phyloP scores from a whole-genome alignment of 1,140 invertebrate genomes.

The Camponotus floridanus region DNA sequence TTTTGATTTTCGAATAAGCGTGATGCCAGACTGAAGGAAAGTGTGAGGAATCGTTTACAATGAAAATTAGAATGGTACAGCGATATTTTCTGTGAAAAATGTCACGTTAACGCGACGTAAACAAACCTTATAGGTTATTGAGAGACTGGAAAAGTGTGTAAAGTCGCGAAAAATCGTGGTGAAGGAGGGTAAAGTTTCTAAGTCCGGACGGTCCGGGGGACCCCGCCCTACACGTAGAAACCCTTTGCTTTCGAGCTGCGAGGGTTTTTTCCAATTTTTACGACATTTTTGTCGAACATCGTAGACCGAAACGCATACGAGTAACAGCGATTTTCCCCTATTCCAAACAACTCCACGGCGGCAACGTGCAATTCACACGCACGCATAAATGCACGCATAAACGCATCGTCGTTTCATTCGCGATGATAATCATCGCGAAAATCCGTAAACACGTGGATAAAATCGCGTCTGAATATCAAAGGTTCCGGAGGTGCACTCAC shows the following conservation, averaged over 20 bases:
- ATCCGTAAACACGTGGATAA: conserved; percentile 23
- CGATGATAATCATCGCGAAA: conserved; percentile 56
- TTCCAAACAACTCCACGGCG: conserved; percentile 82
- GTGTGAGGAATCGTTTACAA: conserved; percentile 85
- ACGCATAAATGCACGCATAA: conserved; percentile 12
- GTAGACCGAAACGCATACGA: conserved; percentile 73
- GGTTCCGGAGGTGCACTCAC: conserved; percentile 78
- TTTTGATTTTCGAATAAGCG: conserved; percentile 87
- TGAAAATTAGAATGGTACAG: conserved; percentile 86
- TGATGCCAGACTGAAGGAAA: conserved; percentile 80
- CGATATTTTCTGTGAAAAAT: conserved; percentile 87
- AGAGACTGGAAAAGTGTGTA: conserved; percentile 71
- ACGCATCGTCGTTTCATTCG: background rate
- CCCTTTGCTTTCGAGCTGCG: conserved; percentile 36
- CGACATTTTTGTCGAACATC: conserved; percentile 57
- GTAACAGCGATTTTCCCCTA: conserved; percentile 77
- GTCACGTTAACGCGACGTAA: conserved; percentile 87
- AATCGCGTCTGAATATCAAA: conserved; percentile 71
- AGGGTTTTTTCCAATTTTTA: conserved; percentile 74
- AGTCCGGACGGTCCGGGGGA: conserved; percentile 69
- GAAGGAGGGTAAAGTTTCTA: conserved; percentile 66
- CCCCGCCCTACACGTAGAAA: conserved; percentile 79
- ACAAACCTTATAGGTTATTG: conserved; percentile 87
- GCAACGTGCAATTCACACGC: conserved; percentile 59
- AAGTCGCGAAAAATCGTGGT: conserved; percentile 76